Evolutionary conservation across 2,888 invertebrate genomes (phyloP).

Genomic region (Acleris holmiana): DNA sequence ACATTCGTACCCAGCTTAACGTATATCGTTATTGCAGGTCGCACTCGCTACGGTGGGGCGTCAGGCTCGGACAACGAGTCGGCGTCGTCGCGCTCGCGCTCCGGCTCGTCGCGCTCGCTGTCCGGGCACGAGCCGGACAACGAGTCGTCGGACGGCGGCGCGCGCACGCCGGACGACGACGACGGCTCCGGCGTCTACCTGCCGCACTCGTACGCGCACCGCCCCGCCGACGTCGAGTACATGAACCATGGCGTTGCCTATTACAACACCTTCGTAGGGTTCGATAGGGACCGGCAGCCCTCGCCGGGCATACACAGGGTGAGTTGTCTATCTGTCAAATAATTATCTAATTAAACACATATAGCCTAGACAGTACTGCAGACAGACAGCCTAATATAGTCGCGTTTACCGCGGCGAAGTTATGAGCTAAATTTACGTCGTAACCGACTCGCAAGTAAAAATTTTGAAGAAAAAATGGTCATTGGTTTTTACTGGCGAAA

Average conservation of each 20-base stretch:
- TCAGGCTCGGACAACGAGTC: constrained; percentile 84
- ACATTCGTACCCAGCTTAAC: neutral
- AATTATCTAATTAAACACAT: neutral
- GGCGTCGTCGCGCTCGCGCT: constrained; percentile 86
- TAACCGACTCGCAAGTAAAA: too few species aligned
- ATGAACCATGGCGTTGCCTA: constrained; percentile 85
- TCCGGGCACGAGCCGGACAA: constrained; percentile 91
- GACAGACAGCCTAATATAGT: too few species aligned
- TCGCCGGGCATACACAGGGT: constrained; percentile 78
- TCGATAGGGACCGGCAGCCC: constrained; percentile 79
- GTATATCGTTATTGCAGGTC: constrained; percentile 74
- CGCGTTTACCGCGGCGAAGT: too few species aligned
- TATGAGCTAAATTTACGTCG: too few species aligned
- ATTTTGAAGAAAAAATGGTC: too few species aligned
- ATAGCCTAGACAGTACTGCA: too few species aligned
- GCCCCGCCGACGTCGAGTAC: constrained; percentile 68
- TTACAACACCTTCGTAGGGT: constrained; percentile 85
- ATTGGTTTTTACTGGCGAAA: too few species aligned
- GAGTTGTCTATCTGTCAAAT: constrained; percentile 52
- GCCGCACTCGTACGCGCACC: constrained; percentile 85
- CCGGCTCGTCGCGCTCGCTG: constrained; percentile 86
- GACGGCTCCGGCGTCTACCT: constrained; percentile 86
- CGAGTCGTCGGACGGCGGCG: constrained; percentile 90
- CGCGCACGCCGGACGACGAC: constrained; percentile 87
- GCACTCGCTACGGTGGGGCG: constrained; percentile 87